phyloP scores from a whole-genome alignment of 2,113 vertebrate genomes.

The Crotophaga sulcirostris region DNA sequence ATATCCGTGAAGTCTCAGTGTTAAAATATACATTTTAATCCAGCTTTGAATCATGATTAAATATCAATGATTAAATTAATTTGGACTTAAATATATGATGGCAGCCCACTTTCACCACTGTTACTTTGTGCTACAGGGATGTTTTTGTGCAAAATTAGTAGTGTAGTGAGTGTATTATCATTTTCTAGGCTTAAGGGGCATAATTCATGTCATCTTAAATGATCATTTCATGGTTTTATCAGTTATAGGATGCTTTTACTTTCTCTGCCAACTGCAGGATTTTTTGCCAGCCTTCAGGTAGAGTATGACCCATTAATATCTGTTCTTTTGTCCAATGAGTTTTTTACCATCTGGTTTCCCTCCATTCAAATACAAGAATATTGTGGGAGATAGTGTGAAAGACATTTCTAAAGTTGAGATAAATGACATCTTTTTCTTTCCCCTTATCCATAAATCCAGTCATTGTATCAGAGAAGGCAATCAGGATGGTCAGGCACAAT shows the following conservation, averaged over 20 bases:
- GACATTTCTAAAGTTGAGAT: background rate
- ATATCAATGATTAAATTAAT: background rate
- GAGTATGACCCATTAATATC: background rate
- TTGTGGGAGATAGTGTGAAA: background rate
- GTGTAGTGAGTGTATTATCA: fast-evolving
- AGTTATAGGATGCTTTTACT: background rate
- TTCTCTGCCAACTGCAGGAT: background rate
- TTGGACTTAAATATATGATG: background rate
- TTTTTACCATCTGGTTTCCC: background rate
- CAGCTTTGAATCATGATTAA: background rate
- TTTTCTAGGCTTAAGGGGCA: background rate
- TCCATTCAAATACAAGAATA: background rate
- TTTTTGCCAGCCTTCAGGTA: background rate
- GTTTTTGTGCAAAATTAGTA: background rate
- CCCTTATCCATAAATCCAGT: background rate
- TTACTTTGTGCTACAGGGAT: background rate
- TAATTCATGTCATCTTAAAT: background rate
- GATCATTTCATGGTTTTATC: background rate
- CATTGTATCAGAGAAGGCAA: background rate
- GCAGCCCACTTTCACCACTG: background rate
- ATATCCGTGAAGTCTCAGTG: background rate
- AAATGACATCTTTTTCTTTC: background rate
- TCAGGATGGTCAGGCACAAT: background rate
- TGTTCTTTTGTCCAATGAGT: background rate
- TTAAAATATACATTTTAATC: background rate